Percentiles rank a stretch among this genome's conserved stretches.
These are phyloP conservation scores for Climacteris rufus DNA, from an alignment of 2,113 vertebrate species.

Conservation along the genomic window DNA sequence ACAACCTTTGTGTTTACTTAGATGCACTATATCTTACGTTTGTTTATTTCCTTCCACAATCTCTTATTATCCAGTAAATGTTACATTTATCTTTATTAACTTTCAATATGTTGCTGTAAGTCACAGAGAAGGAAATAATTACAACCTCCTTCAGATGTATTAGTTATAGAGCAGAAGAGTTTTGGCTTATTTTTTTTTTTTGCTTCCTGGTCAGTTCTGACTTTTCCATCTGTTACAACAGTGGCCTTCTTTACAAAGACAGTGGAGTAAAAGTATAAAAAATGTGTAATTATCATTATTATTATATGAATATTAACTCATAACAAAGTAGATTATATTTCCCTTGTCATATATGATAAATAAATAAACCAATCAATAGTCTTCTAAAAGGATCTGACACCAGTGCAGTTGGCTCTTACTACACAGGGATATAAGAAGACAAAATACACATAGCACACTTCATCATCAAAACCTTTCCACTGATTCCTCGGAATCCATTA, in stretches of 20 bases:
- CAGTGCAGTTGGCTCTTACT: background rate
- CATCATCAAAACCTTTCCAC: background rate
- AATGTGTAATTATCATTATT: background rate
- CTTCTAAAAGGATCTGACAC: background rate
- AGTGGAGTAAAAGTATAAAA: background rate
- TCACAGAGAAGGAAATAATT: slow-evolving; percentile 62
- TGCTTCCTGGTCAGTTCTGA: background rate
- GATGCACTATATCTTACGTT: slow-evolving; percentile 84
- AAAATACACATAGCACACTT: background rate
- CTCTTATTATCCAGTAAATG: slow-evolving; percentile 75
- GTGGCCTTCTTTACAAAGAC: background rate
- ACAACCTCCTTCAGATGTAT: slow-evolving; percentile 25
- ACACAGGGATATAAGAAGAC: background rate
- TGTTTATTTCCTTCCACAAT: slow-evolving; percentile 86
- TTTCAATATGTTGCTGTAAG: slow-evolving; percentile 59
- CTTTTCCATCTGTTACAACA: background rate
- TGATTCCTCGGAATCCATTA: background rate
- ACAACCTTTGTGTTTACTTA: slow-evolving; percentile 88
- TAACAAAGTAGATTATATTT: background rate
- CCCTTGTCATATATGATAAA: background rate
- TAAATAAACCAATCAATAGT: background rate
- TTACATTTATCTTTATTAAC: slow-evolving; percentile 78
- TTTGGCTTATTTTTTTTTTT: background rate
- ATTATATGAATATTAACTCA: background rate
- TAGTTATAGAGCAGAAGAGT: background rate